A percentile compares a stretch with the other conserved stretches of the same genome.
These are phyloP conservation scores for Caenorhabditis panamensis DNA, from an alignment of 2,888 invertebrate genomes.

Conservation along the genomic window DNA sequence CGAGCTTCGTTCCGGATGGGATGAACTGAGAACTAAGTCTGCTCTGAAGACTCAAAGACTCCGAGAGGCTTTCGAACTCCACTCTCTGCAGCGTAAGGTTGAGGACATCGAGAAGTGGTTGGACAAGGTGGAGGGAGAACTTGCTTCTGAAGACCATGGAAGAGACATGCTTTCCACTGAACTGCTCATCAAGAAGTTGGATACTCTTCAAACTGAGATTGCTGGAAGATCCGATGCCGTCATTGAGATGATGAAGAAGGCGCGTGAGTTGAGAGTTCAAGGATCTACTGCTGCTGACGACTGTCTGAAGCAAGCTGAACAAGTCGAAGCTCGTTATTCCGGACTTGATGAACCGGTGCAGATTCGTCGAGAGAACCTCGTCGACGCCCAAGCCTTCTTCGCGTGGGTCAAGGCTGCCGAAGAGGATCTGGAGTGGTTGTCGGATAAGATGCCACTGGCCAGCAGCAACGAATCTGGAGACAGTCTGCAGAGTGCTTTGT, in stretches of 20 bases:
- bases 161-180: slow-evolving; percentile 92
- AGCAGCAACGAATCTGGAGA: slow-evolving; percentile 95
- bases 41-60: slow-evolving; percentile 85
- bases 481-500: slow-evolving; percentile 86
- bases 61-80: slow-evolving; percentile 77
- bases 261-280: slow-evolving; percentile 82
- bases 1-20: slow-evolving; percentile 91
- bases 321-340: slow-evolving; percentile 85
- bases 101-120: slow-evolving; percentile 89
- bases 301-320: slow-evolving; percentile 85
- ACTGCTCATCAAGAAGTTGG: slow-evolving; percentile 86
- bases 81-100: slow-evolving; percentile 85
- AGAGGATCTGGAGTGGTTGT: slow-evolving; percentile 93
- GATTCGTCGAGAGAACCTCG: slow-evolving; percentile 88
- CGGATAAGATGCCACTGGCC: slow-evolving; percentile 91
- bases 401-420: slow-evolving; percentile 93
- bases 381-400: slow-evolving; percentile 91
- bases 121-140: slow-evolving; percentile 85
- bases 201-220: slow-evolving; percentile 81
- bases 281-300: slow-evolving; percentile 63
- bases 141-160: slow-evolving; percentile 89
- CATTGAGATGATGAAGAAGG: slow-evolving; percentile 73
- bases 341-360: slow-evolving; percentile 83
- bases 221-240: slow-evolving; percentile 71
- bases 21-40: slow-evolving; percentile 87